phyloP scores from a whole-genome alignment of 1,140 invertebrate species.

The Plutomurus gul region DNA sequence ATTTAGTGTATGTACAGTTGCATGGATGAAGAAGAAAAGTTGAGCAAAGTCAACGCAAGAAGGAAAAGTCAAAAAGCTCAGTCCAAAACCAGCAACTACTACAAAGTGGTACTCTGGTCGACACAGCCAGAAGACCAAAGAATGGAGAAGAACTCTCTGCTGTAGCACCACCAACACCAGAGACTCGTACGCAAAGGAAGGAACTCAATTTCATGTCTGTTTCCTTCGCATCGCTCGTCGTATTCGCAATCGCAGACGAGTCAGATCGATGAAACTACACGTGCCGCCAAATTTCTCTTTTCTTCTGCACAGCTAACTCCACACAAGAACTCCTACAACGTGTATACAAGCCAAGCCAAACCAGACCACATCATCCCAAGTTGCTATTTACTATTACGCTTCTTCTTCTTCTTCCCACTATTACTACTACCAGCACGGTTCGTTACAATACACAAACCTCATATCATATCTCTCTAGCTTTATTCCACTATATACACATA shows the following conservation, averaged over 20 bases:
- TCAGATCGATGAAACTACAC: slow-evolving; percentile 45
- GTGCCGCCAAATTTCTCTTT: slow-evolving; percentile 44
- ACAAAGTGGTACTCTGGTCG: no score
- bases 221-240: background rate
- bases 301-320: slow-evolving; percentile 23
- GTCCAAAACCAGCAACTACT: no score
- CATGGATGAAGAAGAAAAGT: background rate
- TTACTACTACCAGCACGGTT: no score
- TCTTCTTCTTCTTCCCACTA: no score
- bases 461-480: no score
- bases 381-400: no score
- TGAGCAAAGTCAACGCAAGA: background rate
- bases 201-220: slow-evolving; percentile 20
- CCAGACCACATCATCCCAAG: background rate
- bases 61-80: background rate
- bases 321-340: no score
- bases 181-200: background rate
- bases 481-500: no score
- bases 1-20: background rate
- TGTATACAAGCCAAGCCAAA: background rate
- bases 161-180: no score
- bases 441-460: no score
- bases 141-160: background rate
- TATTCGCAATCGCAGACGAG: slow-evolving; percentile 35
- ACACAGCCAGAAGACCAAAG: background rate